phyloP scores from a whole-genome alignment of 1,140 invertebrate species.

The Diorhabda carinulata region DNA sequence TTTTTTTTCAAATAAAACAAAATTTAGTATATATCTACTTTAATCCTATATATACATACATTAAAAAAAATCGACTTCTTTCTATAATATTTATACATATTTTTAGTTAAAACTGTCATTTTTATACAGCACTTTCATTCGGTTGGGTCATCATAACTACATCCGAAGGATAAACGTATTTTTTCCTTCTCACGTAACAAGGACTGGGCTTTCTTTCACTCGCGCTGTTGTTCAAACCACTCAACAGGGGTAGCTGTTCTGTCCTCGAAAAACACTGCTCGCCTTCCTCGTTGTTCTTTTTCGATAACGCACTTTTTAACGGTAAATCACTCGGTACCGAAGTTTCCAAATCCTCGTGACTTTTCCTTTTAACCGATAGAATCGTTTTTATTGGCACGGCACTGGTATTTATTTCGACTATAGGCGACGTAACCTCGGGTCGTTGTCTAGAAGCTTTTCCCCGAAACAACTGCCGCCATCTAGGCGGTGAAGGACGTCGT shows the following conservation, averaged over 20 bases:
- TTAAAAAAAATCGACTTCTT: neutral
- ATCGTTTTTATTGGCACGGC: constrained; percentile 47
- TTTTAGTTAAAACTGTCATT: neutral
- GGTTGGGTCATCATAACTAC: constrained; percentile 26
- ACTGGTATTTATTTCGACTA: constrained; percentile 17
- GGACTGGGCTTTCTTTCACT: constrained; percentile 52
- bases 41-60: neutral
- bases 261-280: constrained; percentile 48
- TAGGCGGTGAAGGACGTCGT: constrained; percentile 24
- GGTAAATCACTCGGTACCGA: neutral
- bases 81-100: neutral
- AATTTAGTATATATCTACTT: neutral
- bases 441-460: constrained; percentile 34
- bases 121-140: constrained; percentile 31
- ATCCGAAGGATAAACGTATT: constrained; percentile 55
- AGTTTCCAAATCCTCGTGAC: constrained; percentile 11
- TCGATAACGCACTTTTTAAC: constrained; percentile 37
- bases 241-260: constrained; percentile 54
- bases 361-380: constrained; percentile 49
- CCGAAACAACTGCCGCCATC: constrained; percentile 33
- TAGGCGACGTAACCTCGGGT: constrained; percentile 18
- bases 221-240: constrained; percentile 51
- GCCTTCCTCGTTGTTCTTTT: constrained; percentile 37
- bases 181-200: constrained; percentile 57
- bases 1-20: neutral